Base-by-base conservation (phyloP, 1,140 invertebrate genomes). In the Aplysia californica region DNA sequence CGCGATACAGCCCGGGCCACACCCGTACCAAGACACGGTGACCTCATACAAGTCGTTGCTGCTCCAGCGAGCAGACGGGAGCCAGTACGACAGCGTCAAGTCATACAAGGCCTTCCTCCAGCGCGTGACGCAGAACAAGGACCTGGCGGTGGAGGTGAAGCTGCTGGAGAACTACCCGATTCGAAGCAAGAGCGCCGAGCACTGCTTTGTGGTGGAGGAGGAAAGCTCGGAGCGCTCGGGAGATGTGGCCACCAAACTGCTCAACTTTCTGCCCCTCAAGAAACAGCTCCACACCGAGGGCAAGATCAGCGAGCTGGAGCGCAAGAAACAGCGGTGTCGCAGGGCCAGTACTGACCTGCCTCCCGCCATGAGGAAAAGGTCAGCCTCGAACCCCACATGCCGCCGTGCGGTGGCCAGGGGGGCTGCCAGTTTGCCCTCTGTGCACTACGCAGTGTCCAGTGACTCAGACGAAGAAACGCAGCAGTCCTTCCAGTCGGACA, bases 101-200 rank as follows among this genome's bases (percentile, higher is more conserved):
- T 79, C 78, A 18, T 79, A 79, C 73, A 79, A 79, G 68, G 74
- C 78, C 20, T 79, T 79, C 55, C 61, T 79, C 26, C 44, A 79
- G 64, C 61, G 71, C n/a, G 56, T 70, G 21, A 79, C 75, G 18
- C 61, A 78, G 71, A 56, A 66, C 26, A 79, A 66, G 6, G 79
- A 81, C n/a, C 41, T 78, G 36, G 79, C 77, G 5, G 77, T 81
- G 23, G 76, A 81, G 31, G 79, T 81, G 55, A 75, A 78, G 21
- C 69, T 78, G 18, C 65, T 79, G 39, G 39, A 76, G 23, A 65
- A 79, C 36, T 79, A 79, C 31, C 61, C 58, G 6, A 65, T 75
- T n/a, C 35, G 33, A 64, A 65, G 72, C 41, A 75, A 75, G 56
- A 75, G 72, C 66, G 72, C 55, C 38, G 72, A 75, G 31, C 72